Conservation (phyloP, 2,113 vertebrate genomes). For the Heloderma charlesbogerti region DNA sequence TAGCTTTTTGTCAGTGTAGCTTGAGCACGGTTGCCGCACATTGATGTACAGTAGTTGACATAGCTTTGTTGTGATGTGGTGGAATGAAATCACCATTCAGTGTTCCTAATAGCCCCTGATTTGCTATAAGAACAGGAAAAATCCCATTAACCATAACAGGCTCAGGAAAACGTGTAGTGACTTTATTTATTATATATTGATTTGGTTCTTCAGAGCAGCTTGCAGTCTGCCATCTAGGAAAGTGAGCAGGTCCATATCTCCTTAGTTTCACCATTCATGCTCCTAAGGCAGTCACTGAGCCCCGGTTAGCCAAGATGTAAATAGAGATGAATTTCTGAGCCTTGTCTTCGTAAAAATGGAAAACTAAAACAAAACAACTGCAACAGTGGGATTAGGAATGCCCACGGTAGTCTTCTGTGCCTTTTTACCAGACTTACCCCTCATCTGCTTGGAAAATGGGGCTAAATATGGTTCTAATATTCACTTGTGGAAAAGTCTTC, state of each 20-base stretch:
- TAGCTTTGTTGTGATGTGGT: not conserved
- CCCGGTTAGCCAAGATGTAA: not conserved
- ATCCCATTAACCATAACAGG: slow-evolving; percentile 34
- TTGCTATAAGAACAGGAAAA: slow-evolving; percentile 29
- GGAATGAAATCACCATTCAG: slow-evolving; percentile 28
- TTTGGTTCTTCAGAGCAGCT: not conserved
- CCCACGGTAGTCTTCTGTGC: no score
- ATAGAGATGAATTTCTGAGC: not conserved
- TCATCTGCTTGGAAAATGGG: not conserved
- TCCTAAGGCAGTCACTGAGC: not conserved
- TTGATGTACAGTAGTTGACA: slow-evolving; percentile 32
- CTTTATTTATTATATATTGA: not conserved
- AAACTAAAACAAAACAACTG: not conserved
- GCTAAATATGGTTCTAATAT: not conserved
- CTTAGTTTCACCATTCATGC: not conserved
- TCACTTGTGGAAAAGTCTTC: not conserved
- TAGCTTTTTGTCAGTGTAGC: slow-evolving; percentile 28
- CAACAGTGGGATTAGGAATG: no score
- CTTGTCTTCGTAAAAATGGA: not conserved
- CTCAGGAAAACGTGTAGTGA: not conserved
- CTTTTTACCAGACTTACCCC: not conserved
- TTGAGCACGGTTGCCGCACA: not conserved
- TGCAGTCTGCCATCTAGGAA: not conserved
- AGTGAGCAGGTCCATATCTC: no score
- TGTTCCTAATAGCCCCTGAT: slow-evolving; percentile 35